These are phyloP conservation scores for Tenualosa thibaudeaui DNA, from an alignment of 2,797 vertebrate species.

Conservation along the genomic window DNA sequence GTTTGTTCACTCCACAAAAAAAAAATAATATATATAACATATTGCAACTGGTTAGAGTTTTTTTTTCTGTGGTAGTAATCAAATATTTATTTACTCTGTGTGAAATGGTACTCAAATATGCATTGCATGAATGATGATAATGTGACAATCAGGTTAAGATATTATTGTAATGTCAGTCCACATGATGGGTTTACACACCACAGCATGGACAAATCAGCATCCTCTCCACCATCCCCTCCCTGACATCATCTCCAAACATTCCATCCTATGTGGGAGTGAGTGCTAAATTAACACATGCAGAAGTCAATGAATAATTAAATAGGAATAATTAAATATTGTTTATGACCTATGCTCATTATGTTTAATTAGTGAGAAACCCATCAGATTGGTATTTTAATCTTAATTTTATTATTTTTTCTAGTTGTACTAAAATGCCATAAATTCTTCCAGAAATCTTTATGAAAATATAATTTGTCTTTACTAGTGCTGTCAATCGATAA, in stretches of 20 bases:
- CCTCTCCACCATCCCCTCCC: neutral
- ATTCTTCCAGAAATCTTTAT: neutral
- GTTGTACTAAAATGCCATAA: neutral
- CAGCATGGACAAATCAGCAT: neutral
- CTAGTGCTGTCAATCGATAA: too few relatives aligned
- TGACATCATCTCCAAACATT: neutral
- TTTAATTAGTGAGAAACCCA: neutral
- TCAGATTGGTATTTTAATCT: neutral
- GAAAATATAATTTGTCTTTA: neutral
- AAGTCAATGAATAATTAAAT: conserved; percentile 11
- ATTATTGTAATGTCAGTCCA: neutral
- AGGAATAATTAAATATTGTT: neutral
- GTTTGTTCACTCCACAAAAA: conserved; percentile 1
- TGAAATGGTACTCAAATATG: neutral
- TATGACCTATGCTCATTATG: neutral
- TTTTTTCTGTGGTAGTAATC: neutral
- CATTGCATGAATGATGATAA: neutral
- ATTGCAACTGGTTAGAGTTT: too few relatives aligned
- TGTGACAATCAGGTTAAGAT: neutral
- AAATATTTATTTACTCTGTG: neutral
- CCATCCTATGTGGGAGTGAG: neutral
- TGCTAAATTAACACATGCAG: neutral
- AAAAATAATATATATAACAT: neutral
- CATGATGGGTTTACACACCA: neutral
- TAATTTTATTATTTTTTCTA: conserved; percentile 9